Base-by-base conservation (phyloP, 37 sponge, comb jelly and placozoan species). In the Aplysina aerophoba region DNA sequence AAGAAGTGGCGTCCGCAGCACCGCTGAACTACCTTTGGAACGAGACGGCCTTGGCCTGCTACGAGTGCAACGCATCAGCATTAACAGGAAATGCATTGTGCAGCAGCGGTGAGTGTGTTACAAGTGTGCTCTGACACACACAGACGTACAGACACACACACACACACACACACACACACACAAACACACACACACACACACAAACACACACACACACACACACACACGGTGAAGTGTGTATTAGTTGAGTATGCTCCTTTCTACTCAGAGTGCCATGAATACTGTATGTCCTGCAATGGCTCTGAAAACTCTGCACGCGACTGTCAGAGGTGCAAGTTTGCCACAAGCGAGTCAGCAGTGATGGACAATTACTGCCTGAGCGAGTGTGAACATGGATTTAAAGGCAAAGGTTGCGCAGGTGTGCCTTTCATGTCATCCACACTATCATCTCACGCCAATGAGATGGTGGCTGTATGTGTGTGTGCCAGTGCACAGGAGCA, bases 151-250 rank as follows among this genome's bases (percentile, higher is more conserved):
- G 35, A 69, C 71, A 69, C 71, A 69, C 71, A 69, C 71, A 69
- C 71, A 69, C 71, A 69, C 71, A 69, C 71, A 69, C 71, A 69
- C 71, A 69, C 71, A 69, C 71, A 69, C 71, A 69, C 71, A 69
- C 71, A 69, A 33, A 69, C 71, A 69, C 27, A 69, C 71, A 69
- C 71, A 31, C 27, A 69, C 71, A 69, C 71, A 69, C 71, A 69
- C 71, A 69, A 33, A 69, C 71, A 69, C 71, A 25, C 50, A 44
- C 50, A 44, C 50, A 44, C 50, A 44, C 50, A 44, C 50, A 44
- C 50, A 44, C 50, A 44, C 50, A 44, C 50, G 3, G 8, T 44
- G 8, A 8, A 3, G 8, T 44, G 50, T 44, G 6, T 8, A 44
- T 8, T 8, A 44, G 6, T 8, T 69, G 35, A 1, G 1, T 27